Conservation (phyloP, 2,888 invertebrate species). For the Asteroscopus sphinx region DNA sequence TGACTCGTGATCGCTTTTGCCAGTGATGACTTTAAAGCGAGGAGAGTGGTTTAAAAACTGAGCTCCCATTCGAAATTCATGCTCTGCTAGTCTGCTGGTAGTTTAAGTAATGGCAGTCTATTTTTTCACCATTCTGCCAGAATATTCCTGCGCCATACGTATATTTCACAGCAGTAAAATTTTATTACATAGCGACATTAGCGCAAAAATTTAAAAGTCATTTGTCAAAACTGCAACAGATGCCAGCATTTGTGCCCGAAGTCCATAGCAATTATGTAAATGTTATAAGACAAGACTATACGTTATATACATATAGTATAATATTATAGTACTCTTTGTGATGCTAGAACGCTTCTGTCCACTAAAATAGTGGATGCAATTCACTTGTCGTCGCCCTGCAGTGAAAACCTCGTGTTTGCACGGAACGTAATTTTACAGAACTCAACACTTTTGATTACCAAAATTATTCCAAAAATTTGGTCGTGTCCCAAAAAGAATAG, state of each 20-base stretch:
- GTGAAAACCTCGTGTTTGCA: too few relatives aligned
- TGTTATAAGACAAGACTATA: slow-evolving; percentile 10
- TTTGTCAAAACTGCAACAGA: slow-evolving; percentile 9
- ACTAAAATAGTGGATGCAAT: not conserved
- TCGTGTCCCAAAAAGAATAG: not conserved
- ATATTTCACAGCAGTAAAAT: too few relatives aligned
- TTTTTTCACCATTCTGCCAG: too few relatives aligned
- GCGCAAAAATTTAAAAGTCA: slow-evolving; percentile 1
- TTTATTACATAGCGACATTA: too few relatives aligned
- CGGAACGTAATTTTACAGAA: too few relatives aligned
- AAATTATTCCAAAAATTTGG: not conserved
- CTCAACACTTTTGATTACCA: too few relatives aligned
- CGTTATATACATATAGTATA: too few relatives aligned
- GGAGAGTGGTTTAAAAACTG: too few relatives aligned
- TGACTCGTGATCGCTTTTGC: not conserved
- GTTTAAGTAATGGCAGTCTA: not conserved
- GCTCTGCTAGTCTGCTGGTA: slow-evolving; percentile 14
- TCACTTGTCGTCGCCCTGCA: too few relatives aligned
- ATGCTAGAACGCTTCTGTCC: not conserved
- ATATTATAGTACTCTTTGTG: not conserved
- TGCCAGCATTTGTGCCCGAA: slow-evolving; percentile 13
- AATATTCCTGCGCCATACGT: too few relatives aligned
- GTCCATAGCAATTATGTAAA: slow-evolving; percentile 29
- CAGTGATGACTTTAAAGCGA: too few relatives aligned
- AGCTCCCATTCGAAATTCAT: slow-evolving; percentile 10